Base-by-base conservation (phyloP, 2,113 vertebrate genomes). In the Urocitellus parryii region DNA sequence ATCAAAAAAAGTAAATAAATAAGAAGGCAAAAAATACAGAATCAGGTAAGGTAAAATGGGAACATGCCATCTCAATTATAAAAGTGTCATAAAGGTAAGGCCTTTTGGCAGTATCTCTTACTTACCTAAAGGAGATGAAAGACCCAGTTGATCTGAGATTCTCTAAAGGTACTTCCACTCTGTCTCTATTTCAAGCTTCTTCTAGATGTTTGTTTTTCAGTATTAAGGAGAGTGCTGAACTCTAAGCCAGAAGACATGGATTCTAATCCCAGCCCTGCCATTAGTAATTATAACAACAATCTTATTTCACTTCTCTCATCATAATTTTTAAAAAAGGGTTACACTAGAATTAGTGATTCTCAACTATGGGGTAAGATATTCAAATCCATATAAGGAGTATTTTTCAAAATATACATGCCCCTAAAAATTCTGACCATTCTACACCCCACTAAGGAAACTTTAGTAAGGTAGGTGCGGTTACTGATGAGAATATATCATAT, bases 121-220 rank as follows among this genome's bases (percentile, higher is more conserved):
- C 45, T 88, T 95, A 25, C 42, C 34, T 92, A 65, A 83, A 94
- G 58, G 45, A 76, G 3, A 18, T 78, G 32, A 95, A 4, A 80
- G 58, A 4, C 65, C 80, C 37, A 83, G 22, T 34, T 90, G 29
- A 81, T 3, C 39, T 86, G 68, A 77, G 37, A 1, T 81, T 96
- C 53, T 67, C 87, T 24, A 67, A 93, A 72, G 20, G 14, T 72
- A 42, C 14, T 91, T 92, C 68, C 17, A 27, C 4, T 95, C n/a
- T 88, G 18, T 79, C 16, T 16, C 29, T 88, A 27, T 61, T 18
- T 92, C 13, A 76, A 86, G 48, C 91, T 97, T 37, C 74, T 61
- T 94, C 42, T 89, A 94, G 42, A 32, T 95, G 61, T 83, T 90
- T 87, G 9, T 93, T 97, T 88, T 34, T 94, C 42, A 86, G 53